Conservation (phyloP, 2,888 invertebrate species). For the Tipula confusa region DNA sequence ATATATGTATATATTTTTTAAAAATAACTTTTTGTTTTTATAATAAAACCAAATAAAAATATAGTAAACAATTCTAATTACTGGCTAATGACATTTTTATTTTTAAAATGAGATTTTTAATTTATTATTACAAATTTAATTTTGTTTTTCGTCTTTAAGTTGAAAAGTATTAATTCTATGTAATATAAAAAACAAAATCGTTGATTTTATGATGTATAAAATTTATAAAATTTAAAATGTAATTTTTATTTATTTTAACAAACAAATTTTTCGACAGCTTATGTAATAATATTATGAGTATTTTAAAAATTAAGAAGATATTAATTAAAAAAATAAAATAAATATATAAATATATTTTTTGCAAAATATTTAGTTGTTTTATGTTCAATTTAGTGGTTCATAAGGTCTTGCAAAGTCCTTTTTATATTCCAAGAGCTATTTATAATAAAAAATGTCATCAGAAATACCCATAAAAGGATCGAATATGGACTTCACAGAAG, state of each 20-base stretch:
- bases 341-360: not conserved
- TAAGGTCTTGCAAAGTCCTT: too few relatives aligned
- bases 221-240: not conserved
- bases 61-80: not conserved
- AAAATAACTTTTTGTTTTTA: not conserved
- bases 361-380: not conserved
- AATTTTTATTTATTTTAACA: not conserved
- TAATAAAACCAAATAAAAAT: not conserved
- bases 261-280: slow-evolving; percentile 1
- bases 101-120: not conserved
- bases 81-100: not conserved
- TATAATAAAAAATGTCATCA: too few relatives aligned
- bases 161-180: slow-evolving; percentile 20
- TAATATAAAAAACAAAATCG: not conserved
- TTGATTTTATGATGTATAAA: not conserved
- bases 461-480: too few relatives aligned
- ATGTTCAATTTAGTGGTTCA: too few relatives aligned
- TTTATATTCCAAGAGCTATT: too few relatives aligned
- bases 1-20: not conserved
- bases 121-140: not conserved
- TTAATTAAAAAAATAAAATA: not conserved
- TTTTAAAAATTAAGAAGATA: not conserved
- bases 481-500: too few relatives aligned
- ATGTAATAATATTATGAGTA: not conserved
- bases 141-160: too few relatives aligned